Evolutionary conservation across 2,113 vertebrate species (phyloP), one percentile per base, ranked within the genome.

Genomic region (Sminthopsis crassicaudata): DNA sequence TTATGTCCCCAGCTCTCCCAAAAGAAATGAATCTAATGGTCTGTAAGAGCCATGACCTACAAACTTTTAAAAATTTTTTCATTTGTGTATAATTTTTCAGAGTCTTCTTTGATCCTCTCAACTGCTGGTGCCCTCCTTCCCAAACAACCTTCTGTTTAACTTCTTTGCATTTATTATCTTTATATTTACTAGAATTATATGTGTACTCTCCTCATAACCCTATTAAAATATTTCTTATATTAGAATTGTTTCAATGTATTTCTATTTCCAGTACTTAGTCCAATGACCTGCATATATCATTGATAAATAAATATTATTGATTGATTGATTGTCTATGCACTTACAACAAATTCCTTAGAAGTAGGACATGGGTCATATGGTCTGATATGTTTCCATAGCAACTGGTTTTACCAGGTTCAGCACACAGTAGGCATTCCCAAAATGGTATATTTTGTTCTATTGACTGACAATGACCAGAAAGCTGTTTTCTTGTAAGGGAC

Each of bases 401-500:
- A 84, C 50, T 92, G 94, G 67, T 2, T 42, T 19, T 23, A 53
- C 93, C 26, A 2, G 2, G 67, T 92, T 96, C 48, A 27, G 12
- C 54, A 8, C 57, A 54, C 92, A 90, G 52, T 25, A 54, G 91
- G 42, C 55, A 95, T 3, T 91, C 10, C 92, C 84, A 53, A 90
- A 91, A 57, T 91, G 92, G 91, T 57, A 94, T 92, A 92, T 94
- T 50, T 57, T 95, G 94, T 84, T 96, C 91, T 95, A 96, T 76
- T 93, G 53, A 97, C 53, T 94, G 90, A 91, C n/a, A 42, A 84
- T 89, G 88, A 53, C 22, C 92, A 16, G 1, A 92, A 30, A 92
- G 55, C 14, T 53, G 96, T 94, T 92, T 60, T 53, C 51, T 57
- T 94, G 46, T 91, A 93, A 91, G 51, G 92, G 93, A 94, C 95